Conservation (phyloP, 2,113 vertebrate species). For the Lutjanus erythropterus region DNA sequence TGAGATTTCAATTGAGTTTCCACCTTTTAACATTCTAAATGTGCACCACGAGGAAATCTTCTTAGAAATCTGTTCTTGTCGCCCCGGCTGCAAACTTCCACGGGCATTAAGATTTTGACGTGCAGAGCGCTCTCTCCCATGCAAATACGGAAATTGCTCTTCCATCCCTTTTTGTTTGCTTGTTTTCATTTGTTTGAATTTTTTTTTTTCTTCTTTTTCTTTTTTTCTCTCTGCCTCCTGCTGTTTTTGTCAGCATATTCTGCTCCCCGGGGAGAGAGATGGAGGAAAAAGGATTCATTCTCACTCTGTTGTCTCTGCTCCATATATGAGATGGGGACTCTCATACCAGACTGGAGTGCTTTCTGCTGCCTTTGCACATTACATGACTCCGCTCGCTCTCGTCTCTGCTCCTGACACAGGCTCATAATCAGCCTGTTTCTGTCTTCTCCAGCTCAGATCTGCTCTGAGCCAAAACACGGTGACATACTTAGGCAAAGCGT, state of each 20-base stretch:
- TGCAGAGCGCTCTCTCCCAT: slow-evolving; percentile 31
- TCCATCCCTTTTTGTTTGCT: slow-evolving; percentile 52
- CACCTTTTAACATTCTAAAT: slow-evolving; percentile 50
- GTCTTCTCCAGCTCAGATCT: slow-evolving; percentile 7
- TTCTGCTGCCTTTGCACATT: slow-evolving; percentile 57
- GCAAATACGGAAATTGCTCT: slow-evolving; percentile 61
- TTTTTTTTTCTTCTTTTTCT: background rate
- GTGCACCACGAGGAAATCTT: slow-evolving; percentile 30
- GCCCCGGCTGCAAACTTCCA: slow-evolving; percentile 36
- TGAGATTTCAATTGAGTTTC: slow-evolving; percentile 43
- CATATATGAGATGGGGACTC: slow-evolving; percentile 24
- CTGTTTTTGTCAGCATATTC: slow-evolving; percentile 62
- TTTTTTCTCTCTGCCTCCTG: background rate
- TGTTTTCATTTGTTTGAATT: slow-evolving; percentile 65
- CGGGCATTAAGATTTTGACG: slow-evolving; percentile 21
- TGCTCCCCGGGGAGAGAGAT: slow-evolving; percentile 37
- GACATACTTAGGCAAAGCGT: background rate
- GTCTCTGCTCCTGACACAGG: slow-evolving; percentile 19
- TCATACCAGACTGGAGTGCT: slow-evolving; percentile 24
- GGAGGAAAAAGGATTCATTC: slow-evolving; percentile 14
- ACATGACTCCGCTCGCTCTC: slow-evolving; percentile 15
- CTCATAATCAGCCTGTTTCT: slow-evolving; percentile 22
- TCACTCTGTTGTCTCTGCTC: slow-evolving; percentile 23
- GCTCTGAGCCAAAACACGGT: slow-evolving; percentile 4
- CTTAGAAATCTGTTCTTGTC: slow-evolving; percentile 51